Percentiles rank a stretch among this genome's conserved stretches.
These are phyloP conservation scores for Dysmachus trigonus DNA, from an alignment of 2,888 invertebrate species.

Conservation along the genomic window DNA sequence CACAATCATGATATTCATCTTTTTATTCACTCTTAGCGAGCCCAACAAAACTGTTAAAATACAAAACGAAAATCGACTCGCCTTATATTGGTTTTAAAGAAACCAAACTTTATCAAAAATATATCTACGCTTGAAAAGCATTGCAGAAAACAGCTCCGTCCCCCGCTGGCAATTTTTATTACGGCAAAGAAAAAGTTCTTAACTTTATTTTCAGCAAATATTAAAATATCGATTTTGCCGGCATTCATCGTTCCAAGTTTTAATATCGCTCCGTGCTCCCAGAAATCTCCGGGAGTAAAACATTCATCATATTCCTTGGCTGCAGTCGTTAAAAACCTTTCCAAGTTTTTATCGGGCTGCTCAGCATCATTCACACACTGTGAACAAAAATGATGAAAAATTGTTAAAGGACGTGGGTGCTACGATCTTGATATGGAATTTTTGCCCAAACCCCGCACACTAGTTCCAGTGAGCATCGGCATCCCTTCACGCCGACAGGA, in stretches of 20 bases:
- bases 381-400: slow-evolving; percentile 36
- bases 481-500: neutral
- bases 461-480: neutral
- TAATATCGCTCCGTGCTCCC: neutral
- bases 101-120: neutral
- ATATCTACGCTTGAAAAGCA: neutral
- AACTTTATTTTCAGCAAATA: neutral
- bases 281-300: neutral
- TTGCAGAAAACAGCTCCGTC: neutral
- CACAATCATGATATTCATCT: neutral
- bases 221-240: slow-evolving; percentile 9
- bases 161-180: neutral
- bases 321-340: slow-evolving; percentile 31
- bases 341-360: slow-evolving; percentile 27
- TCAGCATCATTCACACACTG: slow-evolving; percentile 31
- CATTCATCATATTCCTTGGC: slow-evolving; percentile 30
- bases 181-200: neutral
- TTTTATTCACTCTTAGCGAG: neutral
- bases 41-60: neutral
- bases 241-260: slow-evolving; percentile 4
- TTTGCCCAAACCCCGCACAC: slow-evolving; percentile 1
- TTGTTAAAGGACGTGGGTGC: slow-evolving; percentile 14
- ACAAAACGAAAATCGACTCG: neutral
- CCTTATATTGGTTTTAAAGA: neutral
- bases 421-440: slow-evolving; percentile 11